Percentiles rank a stretch among this genome's conserved stretches.
Evolutionary conservation across 30 jellyfish, hydroid and myxozoan species (phyloP).

Genomic region (Hydractinia echinata): DNA sequence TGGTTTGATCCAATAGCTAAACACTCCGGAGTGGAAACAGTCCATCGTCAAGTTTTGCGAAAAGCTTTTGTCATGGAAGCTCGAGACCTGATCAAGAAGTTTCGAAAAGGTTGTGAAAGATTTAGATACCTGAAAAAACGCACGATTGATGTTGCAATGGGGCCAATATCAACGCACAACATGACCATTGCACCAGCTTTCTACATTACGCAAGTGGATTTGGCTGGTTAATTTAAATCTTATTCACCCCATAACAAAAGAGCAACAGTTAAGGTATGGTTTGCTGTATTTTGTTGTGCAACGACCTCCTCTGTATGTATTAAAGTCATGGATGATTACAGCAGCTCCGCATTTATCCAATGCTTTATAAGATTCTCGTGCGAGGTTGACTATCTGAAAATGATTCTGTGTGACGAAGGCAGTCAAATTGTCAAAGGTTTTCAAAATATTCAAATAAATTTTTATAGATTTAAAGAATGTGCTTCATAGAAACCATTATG

Average conservation of each 20-base stretch:
- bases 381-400: not conserved
- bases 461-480: no score
- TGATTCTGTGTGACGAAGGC: not conserved
- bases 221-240: not conserved
- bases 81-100: not conserved
- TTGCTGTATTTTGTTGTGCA: no score
- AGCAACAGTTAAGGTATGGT: slow-evolving; percentile 12
- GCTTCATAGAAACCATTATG: not conserved
- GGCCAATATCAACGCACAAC: not conserved
- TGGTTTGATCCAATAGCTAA: no score
- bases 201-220: slow-evolving; percentile 15
- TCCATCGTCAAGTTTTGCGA: not conserved
- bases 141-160: slow-evolving; percentile 9
- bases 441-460: no score
- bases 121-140: not conserved
- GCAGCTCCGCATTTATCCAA: not conserved
- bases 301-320: no score
- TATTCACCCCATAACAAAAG: not conserved
- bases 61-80: not conserved
- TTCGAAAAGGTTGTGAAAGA: no score
- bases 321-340: slow-evolving; percentile 10
- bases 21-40: no score
- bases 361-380: no score
- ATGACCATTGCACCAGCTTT: no score
- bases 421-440: not conserved